Conservation (phyloP, 2,797 vertebrate species). For the Luscinia megarhynchos region DNA sequence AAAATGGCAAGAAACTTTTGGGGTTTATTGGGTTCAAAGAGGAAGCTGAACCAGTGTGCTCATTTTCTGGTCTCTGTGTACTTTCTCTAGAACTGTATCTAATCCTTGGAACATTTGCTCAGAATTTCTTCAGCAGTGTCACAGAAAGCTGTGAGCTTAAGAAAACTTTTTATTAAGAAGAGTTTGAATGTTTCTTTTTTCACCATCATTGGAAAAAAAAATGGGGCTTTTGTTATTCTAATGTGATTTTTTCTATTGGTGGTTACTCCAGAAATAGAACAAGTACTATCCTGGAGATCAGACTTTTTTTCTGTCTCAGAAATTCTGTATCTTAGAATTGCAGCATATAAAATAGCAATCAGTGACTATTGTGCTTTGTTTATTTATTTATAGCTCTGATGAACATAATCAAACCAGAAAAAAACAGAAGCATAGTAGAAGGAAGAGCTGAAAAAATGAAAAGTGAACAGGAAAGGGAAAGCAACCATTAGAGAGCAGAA, state of each 20-base stretch:
- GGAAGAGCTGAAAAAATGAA: not conserved
- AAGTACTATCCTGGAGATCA: not conserved
- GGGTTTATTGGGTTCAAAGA: not conserved
- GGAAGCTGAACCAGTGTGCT: not conserved
- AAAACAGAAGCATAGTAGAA: not conserved
- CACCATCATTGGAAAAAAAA: not conserved
- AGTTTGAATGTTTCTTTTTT: not conserved
- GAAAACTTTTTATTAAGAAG: not conserved
- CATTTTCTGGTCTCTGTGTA: not conserved
- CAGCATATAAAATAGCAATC: conserved; percentile 29
- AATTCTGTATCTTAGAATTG: not conserved
- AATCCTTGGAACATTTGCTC: not conserved
- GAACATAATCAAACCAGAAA: conserved; percentile 15
- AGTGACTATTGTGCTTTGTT: conserved; percentile 53
- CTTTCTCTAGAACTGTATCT: not conserved
- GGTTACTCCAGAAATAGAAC: conserved; percentile 26
- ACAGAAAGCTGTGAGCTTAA: not conserved
- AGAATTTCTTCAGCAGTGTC: not conserved
- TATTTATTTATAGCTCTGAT: conserved; percentile 34
- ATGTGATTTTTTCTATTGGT: conserved; percentile 12
- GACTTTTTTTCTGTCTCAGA: not conserved
- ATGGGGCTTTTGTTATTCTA: not conserved
- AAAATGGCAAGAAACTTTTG: not conserved
- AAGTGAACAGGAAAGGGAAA: not conserved
- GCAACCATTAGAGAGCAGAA: not conserved